Base-by-base conservation (phyloP, 2,888 invertebrate genomes). In the Agrotis exclamationis region DNA sequence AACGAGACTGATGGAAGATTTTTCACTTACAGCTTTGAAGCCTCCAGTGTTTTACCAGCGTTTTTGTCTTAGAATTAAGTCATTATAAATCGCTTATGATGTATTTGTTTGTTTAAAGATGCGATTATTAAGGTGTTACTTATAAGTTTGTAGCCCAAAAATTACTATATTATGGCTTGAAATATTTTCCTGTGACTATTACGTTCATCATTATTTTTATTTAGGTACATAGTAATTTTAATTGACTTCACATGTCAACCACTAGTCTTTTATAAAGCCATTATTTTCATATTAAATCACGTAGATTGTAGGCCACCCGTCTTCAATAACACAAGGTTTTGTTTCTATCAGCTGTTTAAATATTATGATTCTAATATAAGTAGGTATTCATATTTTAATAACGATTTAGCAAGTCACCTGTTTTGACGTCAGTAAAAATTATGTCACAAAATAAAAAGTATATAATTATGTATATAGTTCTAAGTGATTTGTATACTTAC, bases 61-160 rank as follows among this genome's bases (percentile, higher is more conserved):
- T 33, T 14, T 51, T 18, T 14, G 16, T 7, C 22, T 44, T 16
- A 2, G 28, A 20, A 11, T 57, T 47, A 56, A 39, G 39, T 53
- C 47, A 78, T 78, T 73, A 71, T 58, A 79, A 53, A 71, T 16
- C 44, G 58, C 51, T 58, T 71, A 73, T 47, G 44, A 16, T 7
- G 4, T 53, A 70, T 44, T 54, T 20, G 3, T 53, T 22, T 53
- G 51, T 47, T 28, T 39, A 39, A n/a, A 24, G 16, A 20, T 20
- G 24, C 18, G 11, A 44, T 44, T 14, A n/a, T 50, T 11, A 2
- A 6, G 3, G 0, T 56, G 47, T n/a, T 18, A 54, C 11, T 11
- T 13, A 20, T n/a, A 13, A 44, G 14, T 45, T 22, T 39, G 11
- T 39, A 9, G 11, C 9, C 39, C 11, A 39, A 39, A 39, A 39